These are phyloP conservation scores for Mythimna loreyi DNA, from an alignment of 2,888 invertebrate species.

Conservation along the genomic window DNA sequence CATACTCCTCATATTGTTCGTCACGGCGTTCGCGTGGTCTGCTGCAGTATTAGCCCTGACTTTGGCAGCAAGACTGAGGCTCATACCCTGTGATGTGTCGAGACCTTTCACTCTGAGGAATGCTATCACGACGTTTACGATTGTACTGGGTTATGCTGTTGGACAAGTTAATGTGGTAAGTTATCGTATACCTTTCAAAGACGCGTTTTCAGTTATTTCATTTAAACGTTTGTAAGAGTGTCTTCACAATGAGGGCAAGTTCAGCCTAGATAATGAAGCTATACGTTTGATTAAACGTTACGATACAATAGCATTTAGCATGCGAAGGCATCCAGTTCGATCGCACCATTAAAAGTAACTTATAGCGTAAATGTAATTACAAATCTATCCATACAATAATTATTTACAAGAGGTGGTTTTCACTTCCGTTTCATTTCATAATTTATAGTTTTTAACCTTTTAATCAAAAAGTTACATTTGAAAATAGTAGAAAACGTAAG, in stretches of 20 bases:
- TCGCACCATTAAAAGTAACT: not conserved
- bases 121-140: slow-evolving; percentile 96
- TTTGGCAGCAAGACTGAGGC: slow-evolving; percentile 95
- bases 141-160: slow-evolving; percentile 96
- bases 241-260: too few relatives aligned
- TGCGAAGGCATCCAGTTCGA: not conserved
- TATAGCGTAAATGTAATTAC: too few relatives aligned
- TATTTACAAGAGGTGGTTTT: too few relatives aligned
- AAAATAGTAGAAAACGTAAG: too few relatives aligned
- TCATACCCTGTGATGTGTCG: slow-evolving; percentile 96
- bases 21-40: slow-evolving; percentile 97
- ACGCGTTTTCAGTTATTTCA: too few relatives aligned
- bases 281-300: too few relatives aligned
- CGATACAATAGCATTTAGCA: not conserved
- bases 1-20: slow-evolving; percentile 95
- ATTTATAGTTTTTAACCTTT: too few relatives aligned
- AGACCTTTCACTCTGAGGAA: slow-evolving; percentile 95
- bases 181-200: slow-evolving; percentile 57
- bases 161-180: slow-evolving; percentile 98
- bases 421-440: too few relatives aligned
- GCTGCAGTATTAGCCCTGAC: slow-evolving; percentile 96
- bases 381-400: too few relatives aligned
- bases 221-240: too few relatives aligned
- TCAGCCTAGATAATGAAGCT: too few relatives aligned
- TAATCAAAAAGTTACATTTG: too few relatives aligned